Conservation (phyloP, 1,140 invertebrate species). For the Pinna nobilis region DNA sequence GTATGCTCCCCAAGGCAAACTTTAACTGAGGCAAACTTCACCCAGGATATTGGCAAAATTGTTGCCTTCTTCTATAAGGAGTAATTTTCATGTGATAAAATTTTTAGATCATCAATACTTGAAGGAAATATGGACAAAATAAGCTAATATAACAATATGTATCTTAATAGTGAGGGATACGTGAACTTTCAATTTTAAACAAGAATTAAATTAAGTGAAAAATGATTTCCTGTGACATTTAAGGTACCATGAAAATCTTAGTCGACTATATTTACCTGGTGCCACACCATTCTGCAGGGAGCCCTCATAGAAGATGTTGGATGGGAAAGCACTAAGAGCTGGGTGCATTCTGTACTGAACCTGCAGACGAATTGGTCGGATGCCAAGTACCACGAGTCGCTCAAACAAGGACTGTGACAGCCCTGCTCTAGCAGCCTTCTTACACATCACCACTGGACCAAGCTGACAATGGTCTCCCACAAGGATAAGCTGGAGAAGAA, state of each 20-base stretch:
- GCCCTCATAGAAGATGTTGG: slow-evolving; percentile 99
- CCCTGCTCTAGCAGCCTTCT: slow-evolving; percentile 97
- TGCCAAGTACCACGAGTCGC: slow-evolving; percentile 94
- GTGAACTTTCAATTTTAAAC: too few species aligned
- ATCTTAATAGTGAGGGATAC: too few species aligned
- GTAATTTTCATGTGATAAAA: too few species aligned
- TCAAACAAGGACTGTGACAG: slow-evolving; percentile 98
- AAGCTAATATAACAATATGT: too few species aligned
- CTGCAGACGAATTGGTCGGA: slow-evolving; percentile 73
- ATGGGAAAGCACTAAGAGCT: slow-evolving; percentile 96
- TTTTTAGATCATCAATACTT: too few species aligned
- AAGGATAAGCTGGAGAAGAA: slow-evolving; percentile 85
- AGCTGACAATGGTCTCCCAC: slow-evolving; percentile 99
- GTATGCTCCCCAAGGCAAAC: too few species aligned
- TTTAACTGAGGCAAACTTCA: too few species aligned
- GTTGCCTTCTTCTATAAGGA: too few species aligned
- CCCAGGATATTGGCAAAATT: too few species aligned
- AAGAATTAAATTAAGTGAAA: background rate
- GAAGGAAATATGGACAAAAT: too few species aligned
- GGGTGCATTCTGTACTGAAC: slow-evolving; percentile 99
- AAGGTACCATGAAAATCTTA: background rate
- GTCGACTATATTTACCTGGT: slow-evolving; percentile 78
- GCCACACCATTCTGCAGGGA: slow-evolving; percentile 99
- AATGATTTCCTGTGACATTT: background rate
- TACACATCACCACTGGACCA: slow-evolving; percentile 99